Evolutionary conservation across 2,113 vertebrate species (phyloP).

Genomic region (mouse (Mus musculus)): GRCm39 chr16:7881001-7881500

Average conservation of each 20-base stretch:
- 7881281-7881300: neutral
- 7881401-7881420: neutral
- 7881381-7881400: neutral
- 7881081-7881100: neutral
- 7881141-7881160: neutral
- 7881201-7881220: neutral
- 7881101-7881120: neutral
- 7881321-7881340: neutral
- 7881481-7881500: slow-evolving; percentile 2
- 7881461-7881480: neutral
- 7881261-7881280: neutral
- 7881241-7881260: neutral
- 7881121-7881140: neutral
- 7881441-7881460: neutral
- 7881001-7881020: neutral
- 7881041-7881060: neutral
- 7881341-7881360: neutral
- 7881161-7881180: neutral
- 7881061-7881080: neutral
- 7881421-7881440: neutral
- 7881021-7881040: neutral
- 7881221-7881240: neutral
- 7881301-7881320: neutral
- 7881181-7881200: neutral
- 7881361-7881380: neutral